Evolutionary conservation across 2,888 invertebrate genomes (phyloP).

Genomic region (Rapana venosa): DNA sequence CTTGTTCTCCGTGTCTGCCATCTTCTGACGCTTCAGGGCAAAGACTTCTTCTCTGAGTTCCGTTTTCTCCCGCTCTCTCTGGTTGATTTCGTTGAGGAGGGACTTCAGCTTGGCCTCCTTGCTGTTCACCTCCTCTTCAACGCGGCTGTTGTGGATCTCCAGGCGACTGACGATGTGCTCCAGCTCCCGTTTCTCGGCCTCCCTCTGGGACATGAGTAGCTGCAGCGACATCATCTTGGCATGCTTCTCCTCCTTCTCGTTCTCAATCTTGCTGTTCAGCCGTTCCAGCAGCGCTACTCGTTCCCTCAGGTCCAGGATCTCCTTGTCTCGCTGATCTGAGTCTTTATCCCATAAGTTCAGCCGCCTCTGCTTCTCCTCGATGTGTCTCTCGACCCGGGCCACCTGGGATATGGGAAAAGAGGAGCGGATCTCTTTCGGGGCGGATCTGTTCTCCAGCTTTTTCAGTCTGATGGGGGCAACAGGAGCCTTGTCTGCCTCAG

Average conservation of each 20-base stretch:
- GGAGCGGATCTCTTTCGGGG: conserved; percentile 25
- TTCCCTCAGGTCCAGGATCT: conserved; percentile 17
- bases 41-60: conserved; percentile 9
- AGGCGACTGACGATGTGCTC: conserved; percentile 22
- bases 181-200: conserved; percentile 20
- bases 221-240: conserved; percentile 11
- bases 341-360: conserved; percentile 11
- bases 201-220: not conserved
- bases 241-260: conserved; percentile 31
- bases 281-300: conserved; percentile 20
- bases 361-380: conserved; percentile 32
- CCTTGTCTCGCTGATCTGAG: not conserved
- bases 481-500: not conserved
- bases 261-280: conserved; percentile 18
- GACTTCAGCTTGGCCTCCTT: conserved; percentile 19
- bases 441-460: conserved; percentile 28
- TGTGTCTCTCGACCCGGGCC: not conserved
- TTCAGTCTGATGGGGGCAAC: conserved; percentile 19
- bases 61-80: conserved; percentile 7
- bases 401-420: not conserved
- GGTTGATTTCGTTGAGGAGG: conserved; percentile 11
- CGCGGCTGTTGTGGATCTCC: conserved; percentile 23
- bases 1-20: conserved; percentile 25
- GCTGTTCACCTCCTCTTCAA: conserved; percentile 14
- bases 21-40: not conserved